Base-by-base conservation (phyloP, 2,113 vertebrate genomes). In the Cinclus cinclus region DNA sequence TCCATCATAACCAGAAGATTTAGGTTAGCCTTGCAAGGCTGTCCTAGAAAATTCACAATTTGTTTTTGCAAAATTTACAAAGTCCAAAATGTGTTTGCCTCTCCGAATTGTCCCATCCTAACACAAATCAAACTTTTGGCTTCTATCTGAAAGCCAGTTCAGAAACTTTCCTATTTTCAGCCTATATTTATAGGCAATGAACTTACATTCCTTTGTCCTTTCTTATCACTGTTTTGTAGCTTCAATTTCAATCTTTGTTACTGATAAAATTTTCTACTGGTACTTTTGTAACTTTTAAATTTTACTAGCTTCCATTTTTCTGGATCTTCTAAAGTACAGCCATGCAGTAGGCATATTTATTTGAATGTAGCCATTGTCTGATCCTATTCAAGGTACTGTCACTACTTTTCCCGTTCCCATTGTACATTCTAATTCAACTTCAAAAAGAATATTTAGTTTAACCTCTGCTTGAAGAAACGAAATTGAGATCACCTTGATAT, bases 371-470 rank as follows among this genome's bases (percentile, higher is more conserved):
- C 37, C 74, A 42, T 33, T 74, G 73, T 69, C 92, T 53, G 64
- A 84, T 84, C 53, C 49, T 75, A 2, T 49, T 67, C 56, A 49
- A 84, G 69, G 49, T 52, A n/a, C 77, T 39, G 89, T 89, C 85
- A 33, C 74, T 88, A 81, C 24, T 60, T 91, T 78, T 39, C 23
- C 58, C 77, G 31, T 82, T 84, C 64, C 73, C 69, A 79, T 56
- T 63, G 56, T 44, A 87, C 73, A 89, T 94, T 92, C 86, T 82
- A 94, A 96, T 92, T 93, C 60, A 92, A 27, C 80, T 97, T 95
- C 94, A 94, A 74, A 96, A 91, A 71, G 96, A 94, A 92, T 97
- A 92, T 78, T 95, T 84, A 94, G 80, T 78, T 94, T 91, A 94
- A 84, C 89, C 73, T 89, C 69, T 67, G 44, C 83, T 89, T 94